These are phyloP conservation scores for Apodemia zela DNA, from an alignment of 2,888 invertebrate species.

Conservation along the genomic window DNA sequence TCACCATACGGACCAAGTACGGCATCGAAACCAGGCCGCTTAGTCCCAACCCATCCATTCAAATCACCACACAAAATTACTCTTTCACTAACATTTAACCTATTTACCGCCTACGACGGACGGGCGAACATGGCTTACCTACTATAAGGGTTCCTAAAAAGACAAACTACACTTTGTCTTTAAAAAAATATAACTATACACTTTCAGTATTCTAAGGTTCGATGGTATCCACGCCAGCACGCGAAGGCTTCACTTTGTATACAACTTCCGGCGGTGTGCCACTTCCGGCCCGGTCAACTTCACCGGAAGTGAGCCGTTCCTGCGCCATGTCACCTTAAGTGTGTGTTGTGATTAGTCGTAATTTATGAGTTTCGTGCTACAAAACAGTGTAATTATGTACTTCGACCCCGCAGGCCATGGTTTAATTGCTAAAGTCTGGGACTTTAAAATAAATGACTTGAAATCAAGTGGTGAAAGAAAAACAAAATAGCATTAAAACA, in stretches of 20 bases:
- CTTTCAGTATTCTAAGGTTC: not conserved
- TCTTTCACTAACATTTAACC: too few relatives aligned
- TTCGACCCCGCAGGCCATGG: slow-evolving; percentile 12
- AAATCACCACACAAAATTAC: too few relatives aligned
- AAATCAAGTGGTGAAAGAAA: not conserved
- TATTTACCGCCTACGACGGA: too few relatives aligned
- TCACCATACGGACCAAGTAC: too few relatives aligned
- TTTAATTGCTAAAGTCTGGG: slow-evolving; percentile 2
- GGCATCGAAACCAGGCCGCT: too few relatives aligned
- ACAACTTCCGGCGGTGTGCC: slow-evolving; percentile 65
- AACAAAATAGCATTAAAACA: not conserved
- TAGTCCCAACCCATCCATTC: too few relatives aligned
- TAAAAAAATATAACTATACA: too few relatives aligned
- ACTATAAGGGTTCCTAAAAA: too few relatives aligned
- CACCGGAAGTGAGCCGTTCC: slow-evolving; percentile 60
- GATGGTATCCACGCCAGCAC: slow-evolving; percentile 41
- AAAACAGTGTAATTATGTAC: slow-evolving; percentile 52
- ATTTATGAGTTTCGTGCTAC: slow-evolving; percentile 56
- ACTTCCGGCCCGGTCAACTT: slow-evolving; percentile 52
- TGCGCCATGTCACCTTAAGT: slow-evolving; percentile 72
- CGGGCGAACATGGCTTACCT: too few relatives aligned
- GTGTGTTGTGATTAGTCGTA: slow-evolving; percentile 64
- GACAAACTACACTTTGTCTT: too few relatives aligned
- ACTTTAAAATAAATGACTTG: slow-evolving; percentile 4
- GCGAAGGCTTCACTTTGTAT: slow-evolving; percentile 77